A percentile compares a stretch with the other conserved stretches of the same genome.
Evolutionary conservation across 2,888 invertebrate species (phyloP).

Genomic region (Melitaea athalia): DNA sequence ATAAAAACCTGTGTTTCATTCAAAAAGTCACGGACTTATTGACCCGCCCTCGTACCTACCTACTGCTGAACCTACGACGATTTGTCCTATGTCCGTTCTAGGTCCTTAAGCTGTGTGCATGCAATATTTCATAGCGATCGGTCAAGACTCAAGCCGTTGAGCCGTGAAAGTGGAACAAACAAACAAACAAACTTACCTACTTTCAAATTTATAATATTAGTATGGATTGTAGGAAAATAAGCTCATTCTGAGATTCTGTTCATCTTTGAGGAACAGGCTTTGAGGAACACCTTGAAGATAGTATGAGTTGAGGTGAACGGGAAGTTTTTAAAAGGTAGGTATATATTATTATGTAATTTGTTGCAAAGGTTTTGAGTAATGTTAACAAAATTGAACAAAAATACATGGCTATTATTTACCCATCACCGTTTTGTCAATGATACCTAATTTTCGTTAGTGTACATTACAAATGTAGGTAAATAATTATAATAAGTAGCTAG

Average conservation of each 20-base stretch:
- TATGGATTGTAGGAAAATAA: no score
- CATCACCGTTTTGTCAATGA: slow-evolving; percentile 20
- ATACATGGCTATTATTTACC: slow-evolving; percentile 16
- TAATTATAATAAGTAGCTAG: background rate
- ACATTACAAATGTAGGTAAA: background rate
- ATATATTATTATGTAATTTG: background rate
- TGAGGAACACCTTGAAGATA: background rate
- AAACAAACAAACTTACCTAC: no score
- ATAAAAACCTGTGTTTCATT: no score
- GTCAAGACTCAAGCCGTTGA: no score
- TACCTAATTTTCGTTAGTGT: background rate
- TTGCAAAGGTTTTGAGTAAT: background rate
- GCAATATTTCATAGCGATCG: no score
- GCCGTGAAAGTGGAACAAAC: no score
- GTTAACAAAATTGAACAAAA: slow-evolving; percentile 4
- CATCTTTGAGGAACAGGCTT: background rate
- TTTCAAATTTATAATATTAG: no score
- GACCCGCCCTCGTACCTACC: no score
- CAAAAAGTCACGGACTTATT: no score
- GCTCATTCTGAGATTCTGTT: background rate
- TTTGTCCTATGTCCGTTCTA: no score
- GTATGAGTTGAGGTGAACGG: background rate
- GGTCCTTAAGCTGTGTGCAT: no score
- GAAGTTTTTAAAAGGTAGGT: background rate
- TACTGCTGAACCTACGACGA: no score